Base-by-base conservation (phyloP, 2,888 invertebrate species). In the Himalopsyche anomala region DNA sequence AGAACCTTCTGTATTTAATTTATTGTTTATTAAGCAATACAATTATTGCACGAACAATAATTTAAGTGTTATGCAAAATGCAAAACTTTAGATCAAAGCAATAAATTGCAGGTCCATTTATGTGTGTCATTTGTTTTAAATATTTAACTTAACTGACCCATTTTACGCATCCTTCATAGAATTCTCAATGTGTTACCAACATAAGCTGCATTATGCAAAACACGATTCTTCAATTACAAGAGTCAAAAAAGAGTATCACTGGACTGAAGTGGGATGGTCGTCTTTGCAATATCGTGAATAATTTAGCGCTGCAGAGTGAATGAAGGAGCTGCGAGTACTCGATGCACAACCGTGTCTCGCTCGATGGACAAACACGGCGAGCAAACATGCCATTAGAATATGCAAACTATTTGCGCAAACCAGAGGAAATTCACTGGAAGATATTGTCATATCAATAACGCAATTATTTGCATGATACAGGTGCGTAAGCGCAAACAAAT, bases 301-400 rank as follows among this genome's bases (percentile, higher is more conserved):
- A 74, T 38, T 11, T 15, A 74, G 74, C 74, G 74, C 38, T 36
- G 36, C 11, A 36, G 74, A 74, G 74, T 74, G 74, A 74, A 28
- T 74, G 74, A 74, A 74, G 74, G 74, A 74, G 74, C 8, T 36
- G 74, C 36, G 38, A 74, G 74, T 74, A 15, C 74, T 74, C 5
- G 36, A 28, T 36, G 74, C 74, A 15, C 62, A 19, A 19, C 36
- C 74, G 36, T 15, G 38, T 36, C 38, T 36, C 38, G 74, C 12
- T 74, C 15, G 74, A 28, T 74, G 15, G 74, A 74, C 74, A 74
- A 74, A 74, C 74, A 74, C 36, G 74, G 12, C 38, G 15, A 36
- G 74, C 74, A 74, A 74, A 74, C 74, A 74, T 36, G 74, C 74
- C 36, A 74, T 69, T 69, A 69, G 69, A 69, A 69, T 69, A 69